Percentiles rank a stretch among this genome's conserved stretches.
phyloP scores from a whole-genome alignment of 2,113 vertebrate genomes.

The Alosa alosa region DNA sequence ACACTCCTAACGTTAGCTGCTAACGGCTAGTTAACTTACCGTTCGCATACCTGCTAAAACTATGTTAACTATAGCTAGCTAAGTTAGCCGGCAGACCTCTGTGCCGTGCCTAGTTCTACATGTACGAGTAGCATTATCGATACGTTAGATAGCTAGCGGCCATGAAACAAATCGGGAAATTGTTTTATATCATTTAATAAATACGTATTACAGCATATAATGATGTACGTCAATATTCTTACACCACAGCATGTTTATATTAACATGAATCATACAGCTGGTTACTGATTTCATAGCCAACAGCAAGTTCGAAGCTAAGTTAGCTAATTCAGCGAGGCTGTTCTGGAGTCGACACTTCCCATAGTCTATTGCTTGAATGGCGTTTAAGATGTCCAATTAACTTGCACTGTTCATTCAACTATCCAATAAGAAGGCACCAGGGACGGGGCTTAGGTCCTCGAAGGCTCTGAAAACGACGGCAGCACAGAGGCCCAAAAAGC shows the following conservation, averaged over 20 bases:
- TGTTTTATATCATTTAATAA: not conserved
- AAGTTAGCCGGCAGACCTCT: not conserved
- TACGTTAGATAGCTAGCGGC: not conserved
- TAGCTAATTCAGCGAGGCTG: not conserved
- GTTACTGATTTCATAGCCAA: not conserved
- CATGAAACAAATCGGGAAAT: not conserved
- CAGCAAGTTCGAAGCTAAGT: slow-evolving; percentile 6
- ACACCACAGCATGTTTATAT: not conserved
- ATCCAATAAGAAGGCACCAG: slow-evolving; percentile 44
- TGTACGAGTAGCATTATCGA: not conserved
- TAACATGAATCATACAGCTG: not conserved
- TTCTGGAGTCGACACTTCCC: slow-evolving; percentile 22
- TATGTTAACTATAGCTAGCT: not conserved
- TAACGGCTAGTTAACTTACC: not conserved
- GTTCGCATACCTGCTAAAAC: not conserved
- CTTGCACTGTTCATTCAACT: not conserved
- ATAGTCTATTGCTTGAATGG: slow-evolving; percentile 37
- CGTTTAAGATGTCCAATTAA: slow-evolving; percentile 50
- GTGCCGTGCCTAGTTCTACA: not conserved
- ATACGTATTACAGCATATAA: not conserved
- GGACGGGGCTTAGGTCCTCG: slow-evolving; percentile 40
- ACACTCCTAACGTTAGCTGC: not conserved
- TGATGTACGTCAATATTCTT: not conserved
- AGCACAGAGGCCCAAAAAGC: slow-evolving; percentile 89
- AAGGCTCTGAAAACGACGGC: slow-evolving; percentile 79